phyloP scores from a whole-genome alignment of 2,797 vertebrate species.

The Choloepus didactylus region DNA sequence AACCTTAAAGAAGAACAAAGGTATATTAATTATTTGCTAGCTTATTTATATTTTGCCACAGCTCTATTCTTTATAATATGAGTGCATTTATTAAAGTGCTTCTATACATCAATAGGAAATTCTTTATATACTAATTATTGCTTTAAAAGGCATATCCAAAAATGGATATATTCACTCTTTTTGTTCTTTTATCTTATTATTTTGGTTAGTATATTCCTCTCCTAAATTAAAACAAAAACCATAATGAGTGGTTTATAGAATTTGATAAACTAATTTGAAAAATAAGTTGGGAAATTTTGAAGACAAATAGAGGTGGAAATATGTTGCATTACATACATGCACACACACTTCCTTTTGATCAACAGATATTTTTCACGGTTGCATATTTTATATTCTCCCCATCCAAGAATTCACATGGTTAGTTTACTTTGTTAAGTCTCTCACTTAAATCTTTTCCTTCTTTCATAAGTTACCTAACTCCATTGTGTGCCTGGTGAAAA shows the following conservation, averaged over 20 bases:
- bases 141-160: neutral
- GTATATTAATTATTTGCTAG: neutral
- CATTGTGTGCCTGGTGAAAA: constrained; percentile 79
- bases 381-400: constrained; percentile 74
- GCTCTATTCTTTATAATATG: neutral
- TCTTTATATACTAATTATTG: neutral
- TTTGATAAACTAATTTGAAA: constrained; percentile 56
- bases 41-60: constrained; percentile 4
- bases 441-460: constrained; percentile 81
- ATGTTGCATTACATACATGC: constrained; percentile 77
- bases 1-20: neutral
- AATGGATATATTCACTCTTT: neutral
- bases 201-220: neutral
- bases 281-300: constrained; percentile 71
- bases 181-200: neutral
- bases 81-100: neutral
- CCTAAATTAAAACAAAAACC: neutral
- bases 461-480: constrained; percentile 73
- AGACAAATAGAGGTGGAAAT: constrained; percentile 57
- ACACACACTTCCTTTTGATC: constrained; percentile 64
- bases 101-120: constrained; percentile 16
- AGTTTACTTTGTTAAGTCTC: constrained; percentile 67
- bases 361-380: constrained; percentile 77
- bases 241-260: neutral
- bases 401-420: constrained; percentile 66